Evolutionary conservation across 2,113 vertebrate species (phyloP).

Genomic region (Cariama cristata): DNA sequence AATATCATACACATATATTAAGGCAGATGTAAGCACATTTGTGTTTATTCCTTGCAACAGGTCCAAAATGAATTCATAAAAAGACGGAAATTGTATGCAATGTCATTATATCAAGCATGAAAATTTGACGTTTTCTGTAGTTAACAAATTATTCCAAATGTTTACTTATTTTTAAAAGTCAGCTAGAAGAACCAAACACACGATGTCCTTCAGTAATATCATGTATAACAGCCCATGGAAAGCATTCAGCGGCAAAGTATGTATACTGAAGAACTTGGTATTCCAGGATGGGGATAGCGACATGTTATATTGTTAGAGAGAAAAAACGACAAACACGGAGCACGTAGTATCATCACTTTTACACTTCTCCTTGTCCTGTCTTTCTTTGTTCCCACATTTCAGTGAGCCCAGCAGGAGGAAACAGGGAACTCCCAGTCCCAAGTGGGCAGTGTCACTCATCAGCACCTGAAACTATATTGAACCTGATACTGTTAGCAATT

Average conservation of each 20-base stretch:
- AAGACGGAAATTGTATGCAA: background rate
- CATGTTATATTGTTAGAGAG: background rate
- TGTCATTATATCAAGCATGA: background rate
- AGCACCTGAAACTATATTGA: background rate
- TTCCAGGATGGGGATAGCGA: background rate
- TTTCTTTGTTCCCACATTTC: background rate
- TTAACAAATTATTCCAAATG: background rate
- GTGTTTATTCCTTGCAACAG: background rate
- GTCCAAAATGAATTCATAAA: background rate
- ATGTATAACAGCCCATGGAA: background rate
- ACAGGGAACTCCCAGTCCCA: background rate
- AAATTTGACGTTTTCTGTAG: background rate
- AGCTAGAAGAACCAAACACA: background rate
- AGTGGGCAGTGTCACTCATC: background rate
- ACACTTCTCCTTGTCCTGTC: background rate
- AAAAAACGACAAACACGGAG: background rate
- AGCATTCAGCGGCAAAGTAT: background rate
- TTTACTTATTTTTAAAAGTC: background rate
- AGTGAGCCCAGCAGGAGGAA: background rate
- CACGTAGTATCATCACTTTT: background rate
- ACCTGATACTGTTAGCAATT: background rate
- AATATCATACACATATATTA: background rate
- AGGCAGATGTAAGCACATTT: background rate
- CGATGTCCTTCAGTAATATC: background rate
- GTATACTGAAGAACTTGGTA: background rate